A percentile compares a stretch with the other conserved stretches of the same genome.
phyloP scores from a whole-genome alignment of 2,797 vertebrate genomes.

The Epinephelus malabaricus region DNA sequence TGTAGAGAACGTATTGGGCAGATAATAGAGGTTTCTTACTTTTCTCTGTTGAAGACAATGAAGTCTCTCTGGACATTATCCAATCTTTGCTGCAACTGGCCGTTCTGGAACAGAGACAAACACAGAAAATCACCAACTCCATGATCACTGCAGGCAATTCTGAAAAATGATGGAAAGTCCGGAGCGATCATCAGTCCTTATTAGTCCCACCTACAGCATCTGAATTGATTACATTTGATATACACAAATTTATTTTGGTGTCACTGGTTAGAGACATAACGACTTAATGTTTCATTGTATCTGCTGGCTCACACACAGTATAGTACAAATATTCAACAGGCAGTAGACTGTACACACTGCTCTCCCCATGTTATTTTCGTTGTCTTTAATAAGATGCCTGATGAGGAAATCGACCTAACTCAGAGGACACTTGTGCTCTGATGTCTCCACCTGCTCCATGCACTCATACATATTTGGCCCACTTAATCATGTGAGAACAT shows the following conservation, averaged over 20 bases:
- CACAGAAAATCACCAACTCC: conserved; percentile 24
- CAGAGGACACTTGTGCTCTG: conserved; percentile 42
- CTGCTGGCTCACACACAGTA: background rate
- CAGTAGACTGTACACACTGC: background rate
- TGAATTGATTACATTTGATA: background rate
- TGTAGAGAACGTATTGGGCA: background rate
- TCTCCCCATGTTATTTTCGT: background rate
- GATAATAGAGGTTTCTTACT: conserved; percentile 83
- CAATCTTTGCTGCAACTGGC: conserved; percentile 92
- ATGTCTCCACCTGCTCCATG: conserved; percentile 30
- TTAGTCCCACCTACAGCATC: background rate
- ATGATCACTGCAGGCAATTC: background rate
- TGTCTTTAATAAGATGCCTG: conserved; percentile 19
- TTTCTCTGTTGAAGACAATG: conserved; percentile 98
- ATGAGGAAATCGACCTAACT: conserved; percentile 27
- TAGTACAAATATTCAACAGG: background rate
- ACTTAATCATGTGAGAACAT: conserved; percentile 55
- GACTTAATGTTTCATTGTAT: background rate
- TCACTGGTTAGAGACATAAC: background rate
- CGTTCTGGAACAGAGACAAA: conserved; percentile 83
- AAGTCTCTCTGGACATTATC: conserved; percentile 96
- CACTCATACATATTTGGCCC: conserved; percentile 43
- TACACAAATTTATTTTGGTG: conserved; percentile 7
- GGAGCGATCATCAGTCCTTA: background rate
- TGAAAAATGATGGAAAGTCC: conserved; percentile 16